Base-by-base conservation (phyloP, 2,113 vertebrate species). In the Shinisaurus crocodilurus region DNA sequence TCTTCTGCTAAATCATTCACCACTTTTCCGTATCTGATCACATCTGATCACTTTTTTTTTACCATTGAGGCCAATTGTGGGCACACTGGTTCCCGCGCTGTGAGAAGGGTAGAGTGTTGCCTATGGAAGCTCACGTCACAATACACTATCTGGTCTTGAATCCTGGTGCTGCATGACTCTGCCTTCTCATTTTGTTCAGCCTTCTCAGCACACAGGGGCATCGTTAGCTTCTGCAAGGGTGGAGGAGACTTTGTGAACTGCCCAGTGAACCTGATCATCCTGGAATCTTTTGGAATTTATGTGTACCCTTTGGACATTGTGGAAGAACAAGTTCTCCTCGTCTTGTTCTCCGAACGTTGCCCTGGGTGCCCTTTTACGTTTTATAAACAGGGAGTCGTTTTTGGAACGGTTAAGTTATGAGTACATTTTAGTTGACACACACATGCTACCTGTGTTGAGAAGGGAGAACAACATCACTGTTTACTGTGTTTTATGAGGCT, bases 401-500 rank as follows among this genome's bases (percentile, higher is more conserved):
- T 85, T 37, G 34, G 29, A 70, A 76, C 48, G 54, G 84, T 81
- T 32, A 76, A n/a, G n/a, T 88, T 91, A 63, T 18, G 32, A 79
- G 86, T 37, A 34, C 81, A 69, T 20, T 85, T 88, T 27, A 37
- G 82, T 70, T 80, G 27, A 84, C 32, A 18, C 16, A 18, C 16
- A 63, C n/a, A 27, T 2, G 18, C 48, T 60, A 72, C 40, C 32
- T 9, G 1, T 23, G 18, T 88, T 43, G 63, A 72, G 43, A 69
- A 20, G 57, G 32, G 15, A 88, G 67, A 92, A 79, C 43, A 86
- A 13, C 40, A 48, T 43, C 50, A 70, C 74, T 85, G 34, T 83
- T 87, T 75, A 34, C 76, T 67, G 6, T 69, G 70, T 75, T 90
- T 90, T 85, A 43, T 60, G 60, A 70, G 8, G 29, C 83, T 86